Base-by-base conservation (phyloP, 2,888 invertebrate species). In the Rhyacophila evoluta region DNA sequence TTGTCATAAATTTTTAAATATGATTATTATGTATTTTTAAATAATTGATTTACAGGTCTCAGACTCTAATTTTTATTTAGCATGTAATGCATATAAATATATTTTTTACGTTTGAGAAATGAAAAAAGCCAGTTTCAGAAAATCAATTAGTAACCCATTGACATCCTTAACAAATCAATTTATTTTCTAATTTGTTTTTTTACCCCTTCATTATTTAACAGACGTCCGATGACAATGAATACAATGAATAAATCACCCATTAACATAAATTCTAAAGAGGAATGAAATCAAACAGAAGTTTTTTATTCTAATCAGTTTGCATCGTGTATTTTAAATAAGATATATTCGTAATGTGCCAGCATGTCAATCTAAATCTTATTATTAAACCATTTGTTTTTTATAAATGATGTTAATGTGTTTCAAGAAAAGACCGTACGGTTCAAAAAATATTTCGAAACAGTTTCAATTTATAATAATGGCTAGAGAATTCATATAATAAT, bases 251-350 rank as follows among this genome's bases (percentile, higher is more conserved):
- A 55, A 55, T 55, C 55, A 55, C 55, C 15, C 19, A 55, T 55
- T 55, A 55, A 55, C 55, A 55, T 55, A 55, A 33, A 33, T 33
- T 55, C 19, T 25, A 1, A 19, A 55, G 55, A 8, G 55, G 55
- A 55, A 55, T 33, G 6, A 33, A 33, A 6, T 55, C 55, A 19
- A 19, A 55, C 2, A 55, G 55, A 19, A 4, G 2, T 55, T 55
- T 55, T 55, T 19, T 55, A 25, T 25, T 25, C 19, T 25, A 55
- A 55, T 19, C 55, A 19, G 5, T 55, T 55, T 12, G 55, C 19
- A 55, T 55, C 55, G 55, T 55, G 55, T 55, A 55, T 55, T 55
- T 55, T 55, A 55, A 55, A 55, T 55, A 55, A 55, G 55, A 55
- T 19, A 19, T 55, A 25, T 19, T 25, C 55, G 1, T 25, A 55